phyloP scores from a whole-genome alignment of 2,888 invertebrate species.

The Clostera curtula region DNA sequence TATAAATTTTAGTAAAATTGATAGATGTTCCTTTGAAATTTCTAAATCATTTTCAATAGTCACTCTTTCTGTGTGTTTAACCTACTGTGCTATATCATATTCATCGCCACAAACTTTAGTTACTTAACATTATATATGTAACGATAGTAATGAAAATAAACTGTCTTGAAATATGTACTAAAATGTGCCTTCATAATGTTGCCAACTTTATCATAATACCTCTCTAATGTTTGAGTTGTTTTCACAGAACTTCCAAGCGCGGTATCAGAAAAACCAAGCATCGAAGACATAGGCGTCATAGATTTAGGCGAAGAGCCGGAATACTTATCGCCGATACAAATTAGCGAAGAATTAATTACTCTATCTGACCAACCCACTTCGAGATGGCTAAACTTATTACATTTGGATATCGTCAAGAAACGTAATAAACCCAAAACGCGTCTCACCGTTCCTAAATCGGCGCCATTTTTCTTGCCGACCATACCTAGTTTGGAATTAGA shows the following conservation, averaged over 20 bases:
- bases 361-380: constrained; percentile 89
- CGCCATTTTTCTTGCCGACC: constrained; percentile 97
- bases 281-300: constrained; percentile 55
- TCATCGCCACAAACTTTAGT: too few species aligned
- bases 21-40: too few species aligned
- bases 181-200: too few species aligned
- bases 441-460: constrained; percentile 87
- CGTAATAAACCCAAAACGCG: constrained; percentile 93
- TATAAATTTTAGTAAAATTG: too few species aligned
- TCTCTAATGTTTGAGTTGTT: too few species aligned
- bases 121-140: too few species aligned
- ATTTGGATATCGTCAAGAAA: constrained; percentile 88
- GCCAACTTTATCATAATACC: too few species aligned
- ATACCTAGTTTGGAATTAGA: constrained; percentile 86
- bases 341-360: constrained; percentile 85
- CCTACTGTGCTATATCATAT: too few species aligned
- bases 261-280: constrained; percentile 61
- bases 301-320: constrained; percentile 68
- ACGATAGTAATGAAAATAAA: too few species aligned
- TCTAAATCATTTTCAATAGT: too few species aligned
- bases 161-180: too few species aligned
- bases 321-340: constrained; percentile 85
- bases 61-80: too few species aligned
- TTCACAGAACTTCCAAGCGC: constrained; percentile 54
- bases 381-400: constrained; percentile 93